Conservation (phyloP, 2,113 vertebrate species). For the Platysteira castanea region DNA sequence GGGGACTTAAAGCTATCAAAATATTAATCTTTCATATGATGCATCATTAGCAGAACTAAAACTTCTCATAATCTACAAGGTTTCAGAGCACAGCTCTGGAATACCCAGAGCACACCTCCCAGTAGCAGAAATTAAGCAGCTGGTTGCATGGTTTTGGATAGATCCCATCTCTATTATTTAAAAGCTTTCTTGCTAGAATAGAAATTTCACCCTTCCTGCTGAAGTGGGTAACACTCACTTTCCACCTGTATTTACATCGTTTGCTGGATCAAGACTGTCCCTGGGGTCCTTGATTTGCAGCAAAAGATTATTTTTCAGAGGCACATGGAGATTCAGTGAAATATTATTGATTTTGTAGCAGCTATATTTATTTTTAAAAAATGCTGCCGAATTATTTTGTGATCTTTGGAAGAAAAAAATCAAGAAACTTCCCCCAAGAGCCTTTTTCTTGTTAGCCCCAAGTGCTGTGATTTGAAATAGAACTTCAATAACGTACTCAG, state of each 20-base stretch:
- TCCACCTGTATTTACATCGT: neutral
- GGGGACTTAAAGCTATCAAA: neutral
- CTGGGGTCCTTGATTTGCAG: neutral
- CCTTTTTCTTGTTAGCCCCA: neutral
- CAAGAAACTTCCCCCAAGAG: neutral
- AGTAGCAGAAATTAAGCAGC: neutral
- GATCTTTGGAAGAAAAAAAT: neutral
- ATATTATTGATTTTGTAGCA: neutral
- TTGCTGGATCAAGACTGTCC: neutral
- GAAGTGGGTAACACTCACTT: neutral
- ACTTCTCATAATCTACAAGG: neutral
- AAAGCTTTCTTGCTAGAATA: neutral
- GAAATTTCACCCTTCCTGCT: neutral
- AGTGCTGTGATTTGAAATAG: neutral
- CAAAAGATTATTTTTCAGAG: neutral
- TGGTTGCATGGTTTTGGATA: neutral
- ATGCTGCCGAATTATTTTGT: neutral
- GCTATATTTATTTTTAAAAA: neutral
- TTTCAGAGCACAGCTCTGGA: neutral
- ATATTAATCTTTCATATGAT: neutral
- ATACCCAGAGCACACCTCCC: neutral
- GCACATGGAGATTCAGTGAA: neutral
- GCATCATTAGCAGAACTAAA: neutral
- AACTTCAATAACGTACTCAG: neutral
- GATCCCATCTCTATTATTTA: neutral